Conservation (phyloP, 2,888 invertebrate genomes). For the Ectemnius lituratus region DNA sequence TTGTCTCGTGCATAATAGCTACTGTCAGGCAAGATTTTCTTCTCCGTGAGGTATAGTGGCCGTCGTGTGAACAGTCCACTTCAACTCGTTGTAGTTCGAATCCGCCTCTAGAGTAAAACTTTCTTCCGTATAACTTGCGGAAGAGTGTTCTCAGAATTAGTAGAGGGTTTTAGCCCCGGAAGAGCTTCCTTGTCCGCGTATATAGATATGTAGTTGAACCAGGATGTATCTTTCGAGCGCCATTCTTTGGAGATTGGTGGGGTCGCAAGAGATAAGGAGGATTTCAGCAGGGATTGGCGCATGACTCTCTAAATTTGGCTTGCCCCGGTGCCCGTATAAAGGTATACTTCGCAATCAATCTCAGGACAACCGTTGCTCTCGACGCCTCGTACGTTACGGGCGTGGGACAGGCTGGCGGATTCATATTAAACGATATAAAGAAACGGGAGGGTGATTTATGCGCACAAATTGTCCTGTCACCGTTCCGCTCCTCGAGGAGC, state of each 20-base stretch:
- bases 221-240: too few species aligned
- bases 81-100: too few species aligned
- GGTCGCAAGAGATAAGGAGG: neutral
- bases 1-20: too few species aligned
- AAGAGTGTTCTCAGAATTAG: too few species aligned
- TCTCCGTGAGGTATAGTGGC: too few species aligned
- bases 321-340: constrained; percentile 17
- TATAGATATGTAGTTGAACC: too few species aligned
- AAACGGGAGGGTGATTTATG: constrained; percentile 75
- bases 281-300: neutral
- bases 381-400: constrained; percentile 60
- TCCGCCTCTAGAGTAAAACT: too few species aligned
- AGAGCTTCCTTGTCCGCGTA: too few species aligned
- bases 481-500: constrained; percentile 52
- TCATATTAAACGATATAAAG: constrained; percentile 77
- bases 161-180: too few species aligned
- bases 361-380: constrained; percentile 68
- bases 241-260: neutral
- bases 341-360: constrained; percentile 66
- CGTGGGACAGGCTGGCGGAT: constrained; percentile 57
- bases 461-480: constrained; percentile 76
- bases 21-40: too few species aligned
- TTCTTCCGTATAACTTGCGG: too few species aligned
- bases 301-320: constrained; percentile 24
- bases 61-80: too few species aligned